Conservation (phyloP, 2,888 invertebrate species). For the Rhingia campestris region DNA sequence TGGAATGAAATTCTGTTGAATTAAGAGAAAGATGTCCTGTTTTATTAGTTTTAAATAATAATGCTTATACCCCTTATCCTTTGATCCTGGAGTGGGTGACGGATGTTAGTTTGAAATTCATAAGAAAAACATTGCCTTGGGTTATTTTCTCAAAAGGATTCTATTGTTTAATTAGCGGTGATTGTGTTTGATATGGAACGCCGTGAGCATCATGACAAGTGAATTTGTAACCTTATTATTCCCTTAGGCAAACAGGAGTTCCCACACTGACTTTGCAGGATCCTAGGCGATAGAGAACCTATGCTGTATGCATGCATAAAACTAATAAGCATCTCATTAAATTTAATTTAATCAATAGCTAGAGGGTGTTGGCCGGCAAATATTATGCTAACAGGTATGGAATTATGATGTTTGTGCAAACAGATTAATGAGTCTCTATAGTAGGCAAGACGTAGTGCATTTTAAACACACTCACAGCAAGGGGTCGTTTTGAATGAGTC, state of each 20-base stretch:
- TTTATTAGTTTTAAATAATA: conserved; percentile 11
- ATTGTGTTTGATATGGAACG: no score
- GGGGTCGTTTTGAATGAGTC: background rate
- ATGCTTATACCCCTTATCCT: background rate
- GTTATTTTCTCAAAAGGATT: background rate
- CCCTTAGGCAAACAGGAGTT: background rate
- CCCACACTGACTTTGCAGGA: background rate
- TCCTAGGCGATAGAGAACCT: background rate
- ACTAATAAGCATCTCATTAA: conserved; percentile 3
- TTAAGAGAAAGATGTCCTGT: conserved; percentile 34
- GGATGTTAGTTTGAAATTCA: background rate
- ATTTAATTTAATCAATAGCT: conserved; percentile 24
- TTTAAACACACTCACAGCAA: background rate
- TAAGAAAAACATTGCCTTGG: background rate
- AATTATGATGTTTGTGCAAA: conserved; percentile 9
- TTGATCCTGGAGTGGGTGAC: no score
- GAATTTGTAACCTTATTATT: background rate
- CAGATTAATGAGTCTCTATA: conserved; percentile 8
- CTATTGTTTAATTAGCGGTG: background rate
- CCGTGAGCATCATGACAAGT: background rate
- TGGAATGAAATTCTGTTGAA: conserved; percentile 14
- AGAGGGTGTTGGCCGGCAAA: conserved; percentile 7
- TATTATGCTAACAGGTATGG: background rate
- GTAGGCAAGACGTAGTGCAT: background rate
- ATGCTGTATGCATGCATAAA: background rate